Conservation (phyloP, 2,113 vertebrate genomes). For the Lates calcarifer region DNA sequence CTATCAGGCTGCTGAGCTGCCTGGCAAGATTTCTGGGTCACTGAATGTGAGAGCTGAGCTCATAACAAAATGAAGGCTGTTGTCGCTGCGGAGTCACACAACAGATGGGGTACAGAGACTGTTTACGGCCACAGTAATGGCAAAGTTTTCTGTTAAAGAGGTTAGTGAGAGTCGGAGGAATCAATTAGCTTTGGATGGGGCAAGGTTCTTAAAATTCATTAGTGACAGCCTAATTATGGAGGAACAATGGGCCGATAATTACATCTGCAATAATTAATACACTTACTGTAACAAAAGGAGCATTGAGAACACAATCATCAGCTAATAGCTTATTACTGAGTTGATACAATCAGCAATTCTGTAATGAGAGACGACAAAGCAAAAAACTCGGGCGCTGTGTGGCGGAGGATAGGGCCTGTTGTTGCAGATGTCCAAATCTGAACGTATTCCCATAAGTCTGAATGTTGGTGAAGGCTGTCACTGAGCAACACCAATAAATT, state of each 20-base stretch:
- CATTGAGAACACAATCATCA: conserved; percentile 68
- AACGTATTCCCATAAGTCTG: conserved; percentile 1
- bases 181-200: conserved; percentile 75
- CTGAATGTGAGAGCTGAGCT: conserved; percentile 56
- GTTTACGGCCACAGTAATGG: conserved; percentile 54
- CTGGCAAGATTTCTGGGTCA: conserved; percentile 73
- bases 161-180: conserved; percentile 73
- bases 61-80: conserved; percentile 45
- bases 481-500: conserved; percentile 1
- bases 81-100: conserved; percentile 36
- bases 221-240: conserved; percentile 79
- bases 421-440: conserved; percentile 1
- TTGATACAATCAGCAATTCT: conserved; percentile 75
- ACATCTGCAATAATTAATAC: conserved; percentile 81
- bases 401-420: background rate
- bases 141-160: conserved; percentile 72
- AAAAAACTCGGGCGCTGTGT: conserved; percentile 15
- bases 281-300: conserved; percentile 73
- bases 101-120: conserved; percentile 47
- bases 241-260: conserved; percentile 82
- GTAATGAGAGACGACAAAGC: conserved; percentile 60
- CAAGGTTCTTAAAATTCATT: conserved; percentile 80
- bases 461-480: background rate
- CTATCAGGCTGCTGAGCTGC: conserved; percentile 45
- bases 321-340: conserved; percentile 75